These are phyloP conservation scores for Penaeus indicus DNA, from an alignment of 1,140 invertebrate species.

Conservation along the genomic window DNA sequence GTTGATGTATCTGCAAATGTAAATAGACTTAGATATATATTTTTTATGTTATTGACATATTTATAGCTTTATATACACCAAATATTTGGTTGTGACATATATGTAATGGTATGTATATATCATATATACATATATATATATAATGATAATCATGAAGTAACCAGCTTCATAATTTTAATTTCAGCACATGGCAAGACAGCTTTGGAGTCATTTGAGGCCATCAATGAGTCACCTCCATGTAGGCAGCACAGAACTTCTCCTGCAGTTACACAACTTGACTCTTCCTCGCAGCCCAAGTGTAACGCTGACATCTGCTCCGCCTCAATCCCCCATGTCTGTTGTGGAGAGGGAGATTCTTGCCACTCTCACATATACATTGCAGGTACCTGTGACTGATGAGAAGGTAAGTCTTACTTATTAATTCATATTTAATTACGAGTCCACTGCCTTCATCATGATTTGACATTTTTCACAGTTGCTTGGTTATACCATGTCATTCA, in stretches of 20 bases:
- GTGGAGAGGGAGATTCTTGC: slow-evolving; percentile 56
- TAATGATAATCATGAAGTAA: too few species aligned
- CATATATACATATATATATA: too few species aligned
- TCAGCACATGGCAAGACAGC: slow-evolving; percentile 60
- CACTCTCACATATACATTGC: slow-evolving; percentile 26
- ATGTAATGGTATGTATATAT: too few species aligned
- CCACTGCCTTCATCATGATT: too few species aligned
- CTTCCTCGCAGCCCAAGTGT: slow-evolving; percentile 23
- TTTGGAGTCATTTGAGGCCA: slow-evolving; percentile 57
- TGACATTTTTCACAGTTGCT: too few species aligned
- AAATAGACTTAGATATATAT: too few species aligned
- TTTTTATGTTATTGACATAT: too few species aligned
- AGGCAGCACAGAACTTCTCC: slow-evolving; percentile 59
- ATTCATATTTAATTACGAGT: background rate
- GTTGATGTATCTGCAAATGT: too few species aligned
- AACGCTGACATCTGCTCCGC: slow-evolving; percentile 54
- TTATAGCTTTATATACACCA: too few species aligned
- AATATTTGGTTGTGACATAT: too few species aligned
- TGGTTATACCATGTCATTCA: too few species aligned
- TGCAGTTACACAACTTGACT: slow-evolving; percentile 59
- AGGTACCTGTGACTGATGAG: background rate
- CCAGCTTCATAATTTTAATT: background rate
- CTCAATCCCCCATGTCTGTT: slow-evolving; percentile 42
- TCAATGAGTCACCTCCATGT: slow-evolving; percentile 55
- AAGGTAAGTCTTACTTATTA: background rate